These are phyloP conservation scores for Zaprionus gabonicus DNA, from an alignment of 1,140 invertebrate genomes.

Conservation along the genomic window DNA sequence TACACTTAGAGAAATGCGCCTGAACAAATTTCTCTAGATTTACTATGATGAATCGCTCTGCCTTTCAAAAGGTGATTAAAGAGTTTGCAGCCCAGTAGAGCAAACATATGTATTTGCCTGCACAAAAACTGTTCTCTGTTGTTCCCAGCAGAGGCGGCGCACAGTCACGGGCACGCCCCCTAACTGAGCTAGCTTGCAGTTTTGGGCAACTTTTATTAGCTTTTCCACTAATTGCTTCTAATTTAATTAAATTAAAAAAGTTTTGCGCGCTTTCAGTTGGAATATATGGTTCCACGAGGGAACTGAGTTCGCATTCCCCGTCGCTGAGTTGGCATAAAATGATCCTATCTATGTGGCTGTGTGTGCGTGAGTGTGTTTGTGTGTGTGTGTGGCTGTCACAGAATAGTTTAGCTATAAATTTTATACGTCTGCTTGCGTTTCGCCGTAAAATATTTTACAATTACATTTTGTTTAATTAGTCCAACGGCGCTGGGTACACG, in stretches of 20 bases:
- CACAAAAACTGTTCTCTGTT: constrained; percentile 6
- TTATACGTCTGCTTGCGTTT: constrained; percentile 77
- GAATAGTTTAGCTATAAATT: constrained; percentile 82
- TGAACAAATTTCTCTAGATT: background rate
- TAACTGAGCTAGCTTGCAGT: constrained; percentile 59
- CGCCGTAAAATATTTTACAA: constrained; percentile 80
- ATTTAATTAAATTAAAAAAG: constrained; percentile 82
- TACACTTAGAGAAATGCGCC: constrained; percentile 28
- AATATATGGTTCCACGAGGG: constrained; percentile 71
- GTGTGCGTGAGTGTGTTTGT: constrained; percentile 26
- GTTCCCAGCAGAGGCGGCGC: constrained; percentile 21
- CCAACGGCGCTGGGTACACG: constrained; percentile 12
- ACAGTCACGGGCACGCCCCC: constrained; percentile 24
- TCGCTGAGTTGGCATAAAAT: constrained; percentile 57
- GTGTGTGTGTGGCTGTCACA: constrained; percentile 50
- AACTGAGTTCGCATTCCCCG: constrained; percentile 21
- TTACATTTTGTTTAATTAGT: constrained; percentile 83
- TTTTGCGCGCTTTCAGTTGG: constrained; percentile 73
- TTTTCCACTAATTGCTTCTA: constrained; percentile 79
- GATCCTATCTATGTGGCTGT: background rate
- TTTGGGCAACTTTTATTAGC: constrained; percentile 78
- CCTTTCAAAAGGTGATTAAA: background rate
- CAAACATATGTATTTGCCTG: constrained; percentile 14
- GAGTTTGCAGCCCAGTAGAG: background rate
- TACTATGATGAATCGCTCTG: too few relatives aligned